A percentile compares a stretch with the other conserved stretches of the same genome.
Conservation (phyloP, 2,113 vertebrate species). For the Cryptotis parvus region DNA sequence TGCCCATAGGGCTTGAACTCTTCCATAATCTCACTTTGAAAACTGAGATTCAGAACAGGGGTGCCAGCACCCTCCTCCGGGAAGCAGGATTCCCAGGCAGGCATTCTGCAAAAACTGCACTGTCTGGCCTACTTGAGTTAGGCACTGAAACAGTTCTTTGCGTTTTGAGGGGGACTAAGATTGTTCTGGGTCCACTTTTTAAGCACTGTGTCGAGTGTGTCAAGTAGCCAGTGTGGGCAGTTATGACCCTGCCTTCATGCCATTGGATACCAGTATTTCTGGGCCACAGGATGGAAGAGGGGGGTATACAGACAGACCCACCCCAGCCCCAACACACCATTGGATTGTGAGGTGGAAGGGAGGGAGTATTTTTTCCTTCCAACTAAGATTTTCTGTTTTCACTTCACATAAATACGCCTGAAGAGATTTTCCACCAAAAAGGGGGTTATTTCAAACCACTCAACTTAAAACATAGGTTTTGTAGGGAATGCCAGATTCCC, state of each 20-base stretch:
- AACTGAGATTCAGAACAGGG: not conserved
- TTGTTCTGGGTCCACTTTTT: slow-evolving; percentile 69
- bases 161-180: slow-evolving; percentile 69
- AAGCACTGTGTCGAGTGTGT: slow-evolving; percentile 59
- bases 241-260: slow-evolving; percentile 44
- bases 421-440: not conserved
- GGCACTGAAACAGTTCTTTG: slow-evolving; percentile 50
- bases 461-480: slow-evolving; percentile 43
- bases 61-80: not conserved
- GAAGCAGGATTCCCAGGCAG: not conserved
- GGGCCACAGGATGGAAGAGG: not conserved
- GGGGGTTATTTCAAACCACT: slow-evolving; percentile 41
- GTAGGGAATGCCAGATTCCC: not conserved
- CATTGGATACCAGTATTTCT: not conserved
- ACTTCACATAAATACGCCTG: slow-evolving; percentile 41
- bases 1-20: too few relatives aligned
- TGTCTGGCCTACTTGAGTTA: not conserved
- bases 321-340: not conserved
- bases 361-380: not conserved
- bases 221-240: slow-evolving; percentile 46
- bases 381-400: slow-evolving; percentile 50
- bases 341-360: not conserved
- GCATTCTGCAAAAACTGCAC: not conserved
- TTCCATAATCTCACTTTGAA: not conserved
- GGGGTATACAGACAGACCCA: not conserved